Conservation (phyloP, 2,113 vertebrate species). For the Hydropotes inermis region DNA sequence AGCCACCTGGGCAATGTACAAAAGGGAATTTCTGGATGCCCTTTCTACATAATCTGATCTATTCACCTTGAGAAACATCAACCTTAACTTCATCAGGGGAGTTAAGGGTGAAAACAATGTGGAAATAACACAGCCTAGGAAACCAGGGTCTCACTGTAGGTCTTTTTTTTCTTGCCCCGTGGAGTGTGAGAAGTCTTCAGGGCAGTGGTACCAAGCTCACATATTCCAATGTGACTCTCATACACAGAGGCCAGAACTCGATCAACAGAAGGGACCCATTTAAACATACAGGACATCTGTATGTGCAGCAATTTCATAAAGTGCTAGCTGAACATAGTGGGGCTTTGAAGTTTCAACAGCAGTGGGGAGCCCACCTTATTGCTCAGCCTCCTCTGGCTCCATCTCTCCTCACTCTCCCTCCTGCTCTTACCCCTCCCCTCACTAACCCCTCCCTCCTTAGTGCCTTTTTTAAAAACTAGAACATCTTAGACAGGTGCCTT, state of each 20-base stretch:
- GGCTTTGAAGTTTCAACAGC: neutral
- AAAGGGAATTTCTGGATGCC: neutral
- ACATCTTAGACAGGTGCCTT: neutral
- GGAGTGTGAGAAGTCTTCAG: neutral
- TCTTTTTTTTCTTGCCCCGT: neutral
- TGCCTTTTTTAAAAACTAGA: neutral
- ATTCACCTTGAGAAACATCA: neutral
- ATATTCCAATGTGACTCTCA: neutral
- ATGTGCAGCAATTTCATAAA: neutral
- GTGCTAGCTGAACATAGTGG: neutral
- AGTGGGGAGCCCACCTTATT: neutral
- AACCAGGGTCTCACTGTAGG: neutral
- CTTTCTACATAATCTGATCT: neutral
- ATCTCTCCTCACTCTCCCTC: neutral
- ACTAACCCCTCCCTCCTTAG: fast-evolving
- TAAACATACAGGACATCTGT: neutral
- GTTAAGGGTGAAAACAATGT: neutral
- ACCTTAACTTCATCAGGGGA: neutral
- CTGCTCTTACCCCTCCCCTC: neutral
- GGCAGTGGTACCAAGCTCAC: neutral
- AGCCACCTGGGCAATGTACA: neutral
- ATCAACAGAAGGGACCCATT: neutral
- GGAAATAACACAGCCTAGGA: neutral
- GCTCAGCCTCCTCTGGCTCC: neutral
- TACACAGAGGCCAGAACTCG: neutral